phyloP scores from a whole-genome alignment of 2,113 vertebrate species.

The Mormyrus lacerda region DNA sequence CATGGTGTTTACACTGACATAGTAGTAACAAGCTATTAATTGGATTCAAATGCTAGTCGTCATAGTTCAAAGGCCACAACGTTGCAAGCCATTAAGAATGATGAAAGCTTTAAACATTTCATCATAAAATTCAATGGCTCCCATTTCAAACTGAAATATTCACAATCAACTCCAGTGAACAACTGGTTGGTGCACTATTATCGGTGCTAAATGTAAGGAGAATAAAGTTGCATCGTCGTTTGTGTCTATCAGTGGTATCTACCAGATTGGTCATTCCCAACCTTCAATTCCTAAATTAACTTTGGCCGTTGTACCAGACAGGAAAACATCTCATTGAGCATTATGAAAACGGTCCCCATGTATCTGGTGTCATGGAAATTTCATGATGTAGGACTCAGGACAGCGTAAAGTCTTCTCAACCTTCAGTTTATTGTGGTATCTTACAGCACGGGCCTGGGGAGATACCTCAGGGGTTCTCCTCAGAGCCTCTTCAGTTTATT shows the following conservation, averaged over 20 bases:
- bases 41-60: neutral
- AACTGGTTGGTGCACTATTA: neutral
- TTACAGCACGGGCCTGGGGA: no score
- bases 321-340: neutral
- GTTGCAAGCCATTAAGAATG: neutral
- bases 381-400: no score
- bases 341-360: neutral
- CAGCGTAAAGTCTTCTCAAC: no score
- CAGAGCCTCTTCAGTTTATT: no score
- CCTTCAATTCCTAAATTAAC: neutral
- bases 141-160: neutral
- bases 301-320: neutral
- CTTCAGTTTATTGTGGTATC: no score
- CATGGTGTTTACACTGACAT: neutral
- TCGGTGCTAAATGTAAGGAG: neutral
- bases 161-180: neutral
- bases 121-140: neutral
- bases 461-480: no score
- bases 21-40: neutral
- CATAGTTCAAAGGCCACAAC: neutral
- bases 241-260: neutral
- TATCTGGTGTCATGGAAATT: no score
- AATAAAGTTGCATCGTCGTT: neutral
- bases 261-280: neutral
- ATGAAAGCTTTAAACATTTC: neutral